Percentiles rank a stretch among this genome's conserved stretches.
Evolutionary conservation across 2,113 vertebrate species (phyloP).

Genomic region (Mesitornis unicolor): DNA sequence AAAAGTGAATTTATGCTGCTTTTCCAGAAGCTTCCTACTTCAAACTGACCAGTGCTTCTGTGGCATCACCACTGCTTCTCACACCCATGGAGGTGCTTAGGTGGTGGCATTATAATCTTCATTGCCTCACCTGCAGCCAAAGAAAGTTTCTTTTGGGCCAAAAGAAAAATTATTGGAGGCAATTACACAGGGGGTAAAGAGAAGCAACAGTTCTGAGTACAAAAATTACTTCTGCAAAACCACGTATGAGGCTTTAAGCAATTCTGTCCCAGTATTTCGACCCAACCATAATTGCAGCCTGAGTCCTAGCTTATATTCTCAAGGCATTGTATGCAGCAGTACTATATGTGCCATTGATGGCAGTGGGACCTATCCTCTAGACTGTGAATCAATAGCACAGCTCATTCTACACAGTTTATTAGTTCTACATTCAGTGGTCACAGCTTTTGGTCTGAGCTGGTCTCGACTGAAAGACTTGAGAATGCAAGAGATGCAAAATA

Average conservation of each 20-base stretch:
- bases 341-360: neutral
- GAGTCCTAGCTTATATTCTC: neutral
- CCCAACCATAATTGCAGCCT: neutral
- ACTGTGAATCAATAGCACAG: neutral
- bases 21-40: neutral
- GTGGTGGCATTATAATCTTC: neutral
- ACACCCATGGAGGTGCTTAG: too few species aligned
- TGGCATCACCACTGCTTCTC: rapidly evolving
- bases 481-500: neutral
- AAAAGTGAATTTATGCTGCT: neutral
- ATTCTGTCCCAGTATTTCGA: neutral
- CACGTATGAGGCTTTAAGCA: neutral
- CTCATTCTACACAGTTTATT: neutral
- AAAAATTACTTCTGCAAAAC: neutral
- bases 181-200: rapidly evolving
- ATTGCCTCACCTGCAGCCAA: neutral
- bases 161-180: neutral
- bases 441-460: neutral
- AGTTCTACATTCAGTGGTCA: neutral
- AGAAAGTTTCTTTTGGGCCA: rapidly evolving
- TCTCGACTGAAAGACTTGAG: neutral
- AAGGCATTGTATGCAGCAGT: neutral
- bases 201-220: neutral
- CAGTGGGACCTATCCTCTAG: neutral
- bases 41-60: neutral